Conservation (phyloP, 1,140 invertebrate genomes). For the Periplaneta americana region DNA sequence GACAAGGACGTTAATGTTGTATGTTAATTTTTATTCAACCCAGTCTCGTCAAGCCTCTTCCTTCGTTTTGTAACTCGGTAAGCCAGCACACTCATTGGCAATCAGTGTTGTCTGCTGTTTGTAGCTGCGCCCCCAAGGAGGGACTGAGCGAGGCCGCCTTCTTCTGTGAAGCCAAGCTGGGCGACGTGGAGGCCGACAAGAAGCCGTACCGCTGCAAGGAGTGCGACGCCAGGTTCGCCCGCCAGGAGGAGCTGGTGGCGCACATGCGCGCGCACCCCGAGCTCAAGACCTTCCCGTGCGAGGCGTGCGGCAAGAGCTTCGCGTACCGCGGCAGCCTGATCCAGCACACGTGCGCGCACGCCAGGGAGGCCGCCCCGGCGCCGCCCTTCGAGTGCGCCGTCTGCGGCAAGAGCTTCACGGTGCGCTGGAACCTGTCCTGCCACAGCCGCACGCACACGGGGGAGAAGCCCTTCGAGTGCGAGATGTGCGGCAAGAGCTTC, state of each 20-base stretch:
- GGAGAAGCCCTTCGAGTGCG: conserved; percentile 48
- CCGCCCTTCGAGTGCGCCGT: conserved; percentile 37
- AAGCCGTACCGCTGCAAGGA: conserved; percentile 86
- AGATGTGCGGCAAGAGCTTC: conserved; percentile 42
- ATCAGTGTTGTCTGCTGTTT: too few species aligned
- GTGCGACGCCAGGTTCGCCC: conserved; percentile 57
- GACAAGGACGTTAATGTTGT: too few species aligned
- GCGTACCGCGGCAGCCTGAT: conserved; percentile 40
- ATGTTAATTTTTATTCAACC: too few species aligned
- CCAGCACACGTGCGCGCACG: conserved; percentile 29
- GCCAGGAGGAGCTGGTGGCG: not conserved
- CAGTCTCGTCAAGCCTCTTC: too few species aligned
- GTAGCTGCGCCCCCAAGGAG: too few species aligned
- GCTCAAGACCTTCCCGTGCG: conserved; percentile 39
- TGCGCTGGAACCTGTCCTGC: conserved; percentile 25
- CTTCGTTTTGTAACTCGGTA: too few species aligned
- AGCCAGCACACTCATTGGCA: too few species aligned
- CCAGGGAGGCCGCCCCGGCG: not conserved
- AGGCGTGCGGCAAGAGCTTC: conserved; percentile 40
- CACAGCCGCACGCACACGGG: conserved; percentile 63
- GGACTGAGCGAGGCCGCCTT: too few species aligned
- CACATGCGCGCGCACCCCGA: conserved; percentile 29
- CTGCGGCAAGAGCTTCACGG: conserved; percentile 46
- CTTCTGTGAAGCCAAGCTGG: not conserved
- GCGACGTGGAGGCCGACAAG: conserved; percentile 55